Evolutionary conservation across 2,113 vertebrate species (phyloP), one percentile per base, ranked within the genome.

Genomic region (Crotalus tigris): DNA sequence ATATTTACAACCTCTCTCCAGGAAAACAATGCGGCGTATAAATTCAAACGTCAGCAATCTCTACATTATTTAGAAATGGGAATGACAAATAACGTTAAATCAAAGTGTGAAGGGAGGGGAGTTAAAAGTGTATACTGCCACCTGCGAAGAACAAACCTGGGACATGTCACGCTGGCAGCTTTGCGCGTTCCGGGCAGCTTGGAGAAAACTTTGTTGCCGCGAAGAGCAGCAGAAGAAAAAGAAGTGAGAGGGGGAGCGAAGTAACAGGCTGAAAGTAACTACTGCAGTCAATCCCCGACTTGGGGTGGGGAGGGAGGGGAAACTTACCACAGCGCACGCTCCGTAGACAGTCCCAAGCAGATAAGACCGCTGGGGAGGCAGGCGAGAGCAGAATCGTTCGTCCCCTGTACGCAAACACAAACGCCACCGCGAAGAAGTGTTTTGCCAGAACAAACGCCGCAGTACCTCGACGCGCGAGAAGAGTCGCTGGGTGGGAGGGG

Each of bases 281-380:
- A 81, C 33, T 21, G 3, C 23, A 94, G 91, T 93, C 94, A 89
- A 90, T 46, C 54, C 89, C 86, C 85, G 92, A 94, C 92, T 88
- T 44, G 24, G 64, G 23, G 91, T 23, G 7, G 85, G 3, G 10
- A 4, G 90, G 24, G 24, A 13, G 69, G 12, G 29, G 95, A 61
- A 96, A 96, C 97, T 97, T 97, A 97, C 97, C 97, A 92, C 95
- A 92, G 92, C 85, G 17, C 93, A 58, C 90, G 92, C 96, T 13
- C 93, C 1, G 94, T 55, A 87, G 89, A 94, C 95, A 92, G 96
- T 94, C 96, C 95, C 87, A 75, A 69, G 85, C 94, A 96, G 96
- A 91, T 85, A 96, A 93, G 95, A 93, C 96, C 90, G 91, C 87
- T 17, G 94, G 88, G 57, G n/a, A 26, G 39, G 6, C 44, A 54